These are phyloP conservation scores for Acromyrmex echinatior DNA, from an alignment of 1,140 invertebrate genomes.

Conservation along the genomic window DNA sequence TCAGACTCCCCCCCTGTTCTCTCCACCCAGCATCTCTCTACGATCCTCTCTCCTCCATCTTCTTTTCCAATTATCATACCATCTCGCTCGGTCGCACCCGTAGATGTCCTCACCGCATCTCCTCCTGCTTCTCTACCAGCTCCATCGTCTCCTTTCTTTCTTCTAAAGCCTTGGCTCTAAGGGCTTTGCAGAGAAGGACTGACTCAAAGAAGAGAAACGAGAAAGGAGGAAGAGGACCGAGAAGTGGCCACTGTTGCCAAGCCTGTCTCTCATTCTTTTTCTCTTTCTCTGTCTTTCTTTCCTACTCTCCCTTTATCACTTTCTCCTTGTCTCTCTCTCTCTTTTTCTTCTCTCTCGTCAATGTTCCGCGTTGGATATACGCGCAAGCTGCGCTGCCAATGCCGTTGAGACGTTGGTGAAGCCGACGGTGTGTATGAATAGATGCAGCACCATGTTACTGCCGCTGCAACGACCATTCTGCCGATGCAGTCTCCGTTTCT, in stretches of 20 bases:
- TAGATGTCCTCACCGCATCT: conserved; percentile 51
- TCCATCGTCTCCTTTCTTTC: conserved; percentile 40
- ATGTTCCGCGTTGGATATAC: conserved; percentile 66
- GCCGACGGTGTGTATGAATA: conserved; percentile 74
- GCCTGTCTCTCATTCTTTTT: conserved; percentile 68
- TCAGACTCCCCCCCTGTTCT: conserved; percentile 62
- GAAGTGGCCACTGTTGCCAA: conserved; percentile 81
- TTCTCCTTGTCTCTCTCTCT: not conserved
- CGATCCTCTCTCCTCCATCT: conserved; percentile 51
- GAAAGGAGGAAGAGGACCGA: conserved; percentile 20
- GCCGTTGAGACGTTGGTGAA: conserved; percentile 69
- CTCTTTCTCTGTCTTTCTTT: conserved; percentile 12
- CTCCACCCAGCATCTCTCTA: conserved; percentile 71
- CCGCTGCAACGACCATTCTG: conserved; percentile 70
- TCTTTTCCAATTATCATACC: conserved; percentile 82
- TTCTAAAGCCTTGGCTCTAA: conserved; percentile 18
- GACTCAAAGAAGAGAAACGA: conserved; percentile 10
- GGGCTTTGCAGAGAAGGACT: conserved; percentile 28
- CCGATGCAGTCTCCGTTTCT: conserved; percentile 70
- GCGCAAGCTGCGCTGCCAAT: conserved; percentile 60
- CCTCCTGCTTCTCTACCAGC: conserved; percentile 24
- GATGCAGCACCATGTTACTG: conserved; percentile 74
- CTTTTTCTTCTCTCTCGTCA: conserved; percentile 48
- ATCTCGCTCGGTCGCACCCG: conserved; percentile 78
- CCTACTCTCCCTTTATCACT: not conserved